Conservation (phyloP, 2,113 vertebrate genomes). For the Nycticryphes semicollaris region DNA sequence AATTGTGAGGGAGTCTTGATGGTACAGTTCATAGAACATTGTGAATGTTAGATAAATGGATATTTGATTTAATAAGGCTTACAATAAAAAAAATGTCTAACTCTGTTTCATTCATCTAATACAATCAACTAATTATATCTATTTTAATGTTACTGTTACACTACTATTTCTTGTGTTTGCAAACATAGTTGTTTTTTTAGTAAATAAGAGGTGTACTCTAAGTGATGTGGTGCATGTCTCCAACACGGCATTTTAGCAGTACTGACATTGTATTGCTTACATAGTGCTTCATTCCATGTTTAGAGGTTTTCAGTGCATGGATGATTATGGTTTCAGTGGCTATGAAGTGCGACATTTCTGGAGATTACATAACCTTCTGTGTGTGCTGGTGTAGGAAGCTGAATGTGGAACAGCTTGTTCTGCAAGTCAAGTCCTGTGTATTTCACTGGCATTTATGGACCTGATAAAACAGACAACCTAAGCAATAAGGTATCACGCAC, state of each 20-base stretch:
- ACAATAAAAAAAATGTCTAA: background rate
- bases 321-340: background rate
- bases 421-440: background rate
- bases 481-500: background rate
- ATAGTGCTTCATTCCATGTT: accelerated
- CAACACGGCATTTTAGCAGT: background rate
- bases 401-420: background rate
- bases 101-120: background rate
- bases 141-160: background rate
- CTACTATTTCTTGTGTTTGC: background rate
- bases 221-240: background rate
- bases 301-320: background rate
- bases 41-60: background rate
- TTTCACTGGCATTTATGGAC: background rate
- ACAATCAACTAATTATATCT: background rate
- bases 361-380: background rate
- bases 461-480: background rate
- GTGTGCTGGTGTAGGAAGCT: background rate
- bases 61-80: background rate
- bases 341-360: background rate
- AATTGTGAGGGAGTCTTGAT: background rate
- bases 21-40: background rate
- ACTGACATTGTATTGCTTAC: background rate
- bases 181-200: background rate
- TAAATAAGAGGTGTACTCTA: background rate